Conservation (phyloP, 2,113 vertebrate species). For the Chrysemys picta region DNA sequence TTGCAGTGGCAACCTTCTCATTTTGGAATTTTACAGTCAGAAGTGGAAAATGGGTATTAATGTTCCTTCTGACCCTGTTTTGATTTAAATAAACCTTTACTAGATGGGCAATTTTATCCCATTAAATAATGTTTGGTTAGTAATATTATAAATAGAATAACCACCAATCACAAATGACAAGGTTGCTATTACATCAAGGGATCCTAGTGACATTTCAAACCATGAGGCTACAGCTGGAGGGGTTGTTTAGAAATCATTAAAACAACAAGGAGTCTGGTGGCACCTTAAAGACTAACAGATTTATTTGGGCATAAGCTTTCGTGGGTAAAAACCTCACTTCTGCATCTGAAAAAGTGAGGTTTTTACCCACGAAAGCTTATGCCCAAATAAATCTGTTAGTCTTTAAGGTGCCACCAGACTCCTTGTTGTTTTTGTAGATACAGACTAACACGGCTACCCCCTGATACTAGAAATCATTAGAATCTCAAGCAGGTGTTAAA, state of each 20-base stretch:
- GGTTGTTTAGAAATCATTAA: background rate
- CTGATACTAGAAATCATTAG: background rate
- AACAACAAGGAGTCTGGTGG: too few species aligned
- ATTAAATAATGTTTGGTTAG: background rate
- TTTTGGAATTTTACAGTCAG: background rate
- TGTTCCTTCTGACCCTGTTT: background rate
- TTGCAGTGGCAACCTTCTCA: background rate
- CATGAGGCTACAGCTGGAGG: background rate
- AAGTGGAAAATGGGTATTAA: rapidly evolving
- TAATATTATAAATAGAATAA: background rate
- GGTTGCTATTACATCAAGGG: background rate
- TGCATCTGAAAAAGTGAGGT: too few species aligned
- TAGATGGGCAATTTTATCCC: background rate
- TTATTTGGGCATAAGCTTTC: too few species aligned
- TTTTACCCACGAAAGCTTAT: too few species aligned
- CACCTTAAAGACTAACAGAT: too few species aligned
- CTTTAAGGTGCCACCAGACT: too few species aligned
- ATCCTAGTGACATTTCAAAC: background rate
- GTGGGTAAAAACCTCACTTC: too few species aligned
- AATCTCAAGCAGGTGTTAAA: background rate
- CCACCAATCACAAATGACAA: background rate
- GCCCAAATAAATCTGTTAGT: too few species aligned
- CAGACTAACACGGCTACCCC: too few species aligned
- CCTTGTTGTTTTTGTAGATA: too few species aligned
- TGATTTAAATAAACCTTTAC: background rate